A percentile compares a stretch with the other conserved stretches of the same genome.
These are phyloP conservation scores for Bilobella aurantiaca DNA, from an alignment of 1,140 invertebrate species.

Conservation along the genomic window DNA sequence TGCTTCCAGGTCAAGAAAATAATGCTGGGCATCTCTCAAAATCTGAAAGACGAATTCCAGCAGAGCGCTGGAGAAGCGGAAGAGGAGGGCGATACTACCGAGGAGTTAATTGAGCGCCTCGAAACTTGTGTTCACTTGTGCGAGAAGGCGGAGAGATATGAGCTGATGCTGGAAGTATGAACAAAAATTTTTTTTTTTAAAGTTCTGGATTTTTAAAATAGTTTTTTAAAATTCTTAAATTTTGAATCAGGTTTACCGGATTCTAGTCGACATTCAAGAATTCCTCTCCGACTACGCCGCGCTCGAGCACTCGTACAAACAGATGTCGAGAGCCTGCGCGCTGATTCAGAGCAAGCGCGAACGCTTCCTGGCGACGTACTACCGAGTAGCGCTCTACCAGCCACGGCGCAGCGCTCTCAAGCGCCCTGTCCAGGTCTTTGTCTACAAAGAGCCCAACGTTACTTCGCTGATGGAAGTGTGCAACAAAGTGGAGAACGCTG, in stretches of 20 bases:
- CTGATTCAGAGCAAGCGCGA: constrained; percentile 34
- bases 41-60: constrained; percentile 31
- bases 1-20: constrained; percentile 26
- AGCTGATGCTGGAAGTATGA: constrained; percentile 33
- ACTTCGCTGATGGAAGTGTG: constrained; percentile 34
- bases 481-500: constrained; percentile 31
- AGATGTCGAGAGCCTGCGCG: constrained; percentile 30
- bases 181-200: neutral
- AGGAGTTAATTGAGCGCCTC: constrained; percentile 31
- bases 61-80: constrained; percentile 17
- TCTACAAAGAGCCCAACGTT: constrained; percentile 35
- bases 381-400: constrained; percentile 29
- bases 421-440: constrained; percentile 26
- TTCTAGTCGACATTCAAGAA: constrained; percentile 34
- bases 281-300: constrained; percentile 31
- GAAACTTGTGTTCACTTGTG: constrained; percentile 32
- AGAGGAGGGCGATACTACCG: constrained; percentile 32
- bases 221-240: neutral
- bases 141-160: constrained; percentile 31
- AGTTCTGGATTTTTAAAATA: neutral
- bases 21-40: constrained; percentile 33
- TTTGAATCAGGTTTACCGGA: constrained; percentile 27
- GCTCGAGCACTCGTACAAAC: constrained; percentile 32
- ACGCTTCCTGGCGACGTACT: constrained; percentile 33
- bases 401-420: constrained; percentile 13